Conservation (phyloP, 2,113 vertebrate genomes). For the Geothlypis trichas region DNA sequence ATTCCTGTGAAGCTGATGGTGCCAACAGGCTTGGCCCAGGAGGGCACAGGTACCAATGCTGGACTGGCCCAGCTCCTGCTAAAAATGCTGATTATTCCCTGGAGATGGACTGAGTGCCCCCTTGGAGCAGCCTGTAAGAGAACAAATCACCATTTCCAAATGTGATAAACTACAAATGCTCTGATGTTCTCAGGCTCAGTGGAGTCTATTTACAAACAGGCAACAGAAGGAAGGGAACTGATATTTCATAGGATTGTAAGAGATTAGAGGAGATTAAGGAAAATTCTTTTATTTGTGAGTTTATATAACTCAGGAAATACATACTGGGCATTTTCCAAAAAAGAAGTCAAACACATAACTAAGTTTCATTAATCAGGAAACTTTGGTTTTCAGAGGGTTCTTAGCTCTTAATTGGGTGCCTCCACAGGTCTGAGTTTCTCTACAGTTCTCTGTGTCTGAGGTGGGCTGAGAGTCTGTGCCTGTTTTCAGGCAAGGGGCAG, state of each 20-base stretch:
- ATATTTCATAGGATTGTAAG: neutral
- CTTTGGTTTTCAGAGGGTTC: neutral
- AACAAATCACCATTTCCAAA: neutral
- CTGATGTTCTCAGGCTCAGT: neutral
- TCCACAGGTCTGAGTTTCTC: neutral
- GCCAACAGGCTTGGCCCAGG: neutral
- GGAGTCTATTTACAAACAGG: neutral
- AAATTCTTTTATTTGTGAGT: neutral
- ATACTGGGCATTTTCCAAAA: neutral
- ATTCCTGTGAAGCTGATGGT: neutral
- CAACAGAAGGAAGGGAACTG: neutral
- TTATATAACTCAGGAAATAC: neutral
- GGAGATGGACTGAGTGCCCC: neutral
- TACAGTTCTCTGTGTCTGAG: neutral
- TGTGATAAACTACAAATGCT: rapidly evolving
- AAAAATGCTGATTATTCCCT: neutral
- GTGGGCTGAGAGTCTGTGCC: neutral
- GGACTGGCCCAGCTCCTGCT: neutral
- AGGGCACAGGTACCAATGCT: neutral
- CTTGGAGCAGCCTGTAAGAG: neutral
- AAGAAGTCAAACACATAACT: neutral
- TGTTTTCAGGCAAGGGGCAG: neutral
- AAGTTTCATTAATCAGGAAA: neutral
- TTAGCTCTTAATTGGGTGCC: neutral
- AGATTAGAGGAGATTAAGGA: neutral